Percentiles rank a stretch among this genome's conserved stretches.
phyloP scores from a whole-genome alignment of 2,113 vertebrate species.

The Rutilus rutilus region DNA sequence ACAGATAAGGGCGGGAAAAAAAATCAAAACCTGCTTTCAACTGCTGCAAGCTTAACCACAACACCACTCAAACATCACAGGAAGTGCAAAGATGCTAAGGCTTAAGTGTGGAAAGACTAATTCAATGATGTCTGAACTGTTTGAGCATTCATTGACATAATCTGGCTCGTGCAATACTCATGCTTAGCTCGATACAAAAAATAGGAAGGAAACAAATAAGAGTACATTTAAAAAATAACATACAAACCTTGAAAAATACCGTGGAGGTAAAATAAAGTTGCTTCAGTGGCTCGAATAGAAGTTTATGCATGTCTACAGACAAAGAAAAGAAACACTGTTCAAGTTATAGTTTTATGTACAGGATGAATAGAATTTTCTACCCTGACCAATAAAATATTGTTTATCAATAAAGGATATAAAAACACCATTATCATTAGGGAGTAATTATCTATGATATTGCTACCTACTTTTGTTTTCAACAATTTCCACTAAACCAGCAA shows the following conservation, averaged over 20 bases:
- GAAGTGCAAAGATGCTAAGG: not conserved
- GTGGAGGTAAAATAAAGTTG: constrained; percentile 91
- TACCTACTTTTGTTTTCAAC: not conserved
- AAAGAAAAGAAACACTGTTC: not conserved
- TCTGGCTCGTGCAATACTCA: not conserved
- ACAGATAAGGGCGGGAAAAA: too few relatives aligned
- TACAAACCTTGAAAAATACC: constrained; percentile 89
- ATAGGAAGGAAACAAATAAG: not conserved
- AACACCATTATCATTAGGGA: not conserved
- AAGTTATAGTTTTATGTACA: not conserved
- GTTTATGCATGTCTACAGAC: constrained; percentile 78
- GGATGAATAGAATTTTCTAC: not conserved
- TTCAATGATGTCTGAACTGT: constrained; percentile 1
- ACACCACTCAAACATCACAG: not conserved
- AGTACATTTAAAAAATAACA: not conserved
- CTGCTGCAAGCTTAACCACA: not conserved
- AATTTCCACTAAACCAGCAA: not conserved
- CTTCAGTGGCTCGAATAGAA: constrained; percentile 83
- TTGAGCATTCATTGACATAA: not conserved
- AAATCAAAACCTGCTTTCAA: constrained; percentile 7
- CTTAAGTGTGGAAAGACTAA: constrained; percentile 5
- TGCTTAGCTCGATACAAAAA: not conserved
- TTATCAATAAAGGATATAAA: not conserved
- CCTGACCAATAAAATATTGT: not conserved
- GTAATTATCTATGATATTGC: not conserved